Conservation (phyloP, 2,888 invertebrate species). For the Acholoe squamosa region DNA sequence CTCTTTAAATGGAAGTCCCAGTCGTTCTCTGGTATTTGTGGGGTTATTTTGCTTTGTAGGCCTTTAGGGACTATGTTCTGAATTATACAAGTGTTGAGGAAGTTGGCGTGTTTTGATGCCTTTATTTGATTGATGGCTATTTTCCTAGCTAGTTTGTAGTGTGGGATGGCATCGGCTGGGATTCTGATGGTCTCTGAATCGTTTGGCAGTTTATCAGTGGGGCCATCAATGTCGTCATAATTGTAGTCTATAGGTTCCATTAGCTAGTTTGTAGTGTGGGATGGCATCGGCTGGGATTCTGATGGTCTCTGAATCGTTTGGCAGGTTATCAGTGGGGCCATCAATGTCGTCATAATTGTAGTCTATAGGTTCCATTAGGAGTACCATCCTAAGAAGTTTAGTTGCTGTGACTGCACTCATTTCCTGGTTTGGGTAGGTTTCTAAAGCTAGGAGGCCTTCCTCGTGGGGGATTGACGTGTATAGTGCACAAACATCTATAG, state of each 20-base stretch:
- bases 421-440: neutral
- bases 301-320: neutral
- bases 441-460: neutral
- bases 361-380: no score
- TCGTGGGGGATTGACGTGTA: slow-evolving; percentile 35
- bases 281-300: neutral
- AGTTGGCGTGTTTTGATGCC: neutral
- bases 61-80: neutral
- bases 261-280: neutral
- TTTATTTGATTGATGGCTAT: neutral
- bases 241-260: neutral
- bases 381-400: neutral
- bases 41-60: neutral
- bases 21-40: neutral
- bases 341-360: neutral
- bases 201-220: neutral
- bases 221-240: neutral
- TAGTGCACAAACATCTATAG: neutral
- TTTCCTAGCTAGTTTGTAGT: neutral
- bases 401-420: neutral
- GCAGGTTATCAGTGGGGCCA: neutral
- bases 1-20: neutral
- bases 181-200: neutral
- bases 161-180: neutral
- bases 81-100: neutral